Base-by-base conservation (phyloP, 2,797 vertebrate species). In the Enteromius unitaeniatus region DNA sequence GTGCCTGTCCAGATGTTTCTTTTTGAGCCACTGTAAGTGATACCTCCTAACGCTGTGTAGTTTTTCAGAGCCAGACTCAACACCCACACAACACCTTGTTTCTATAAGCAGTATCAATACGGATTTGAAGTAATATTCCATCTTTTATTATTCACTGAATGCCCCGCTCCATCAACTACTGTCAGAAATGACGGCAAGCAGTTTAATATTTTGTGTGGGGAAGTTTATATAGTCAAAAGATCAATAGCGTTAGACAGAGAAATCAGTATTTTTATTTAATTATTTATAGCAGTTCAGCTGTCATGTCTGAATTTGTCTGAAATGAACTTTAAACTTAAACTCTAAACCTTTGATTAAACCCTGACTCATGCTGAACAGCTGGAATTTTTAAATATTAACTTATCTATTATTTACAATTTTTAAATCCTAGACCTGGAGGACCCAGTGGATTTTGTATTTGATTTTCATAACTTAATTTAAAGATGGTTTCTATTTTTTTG, bases 1-100 rank as follows among this genome's bases (percentile, higher is more conserved):
- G 79, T 88, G 88, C 94, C 93, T 90, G 89, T 92, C 93, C 95
- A 96, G 94, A 95, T 95, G 94, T 95, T 95, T 94, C 93, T 94
- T 90, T 94, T 93, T 93, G 90, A 94, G 93, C 91, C 93, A 91
- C 92, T 94, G 93, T 92, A 94, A 95, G 91, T 86, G 94, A 95
- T 94, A 94, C 92, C 92, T 92, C 91, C 81, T 88, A 90, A 93
- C 87, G 82, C 90, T 89, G 92, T 92, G 91, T 92, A 89, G 88
- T 92, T 95, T 94, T 94, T 94, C 93, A 92, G 88, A 87, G 70
- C 87, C 86, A 88, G 90, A 82, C 91, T 93, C 93, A 91, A 93
- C 92, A 93, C 93, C 91, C 91, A 91, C 92, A 88, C 90, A 92
- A 92, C 92, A 92, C 90, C 88, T 93, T 88, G 92, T 92, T 92